These are phyloP conservation scores for Catharus fuscescens DNA, from an alignment of 2,113 vertebrate genomes.

Conservation along the genomic window DNA sequence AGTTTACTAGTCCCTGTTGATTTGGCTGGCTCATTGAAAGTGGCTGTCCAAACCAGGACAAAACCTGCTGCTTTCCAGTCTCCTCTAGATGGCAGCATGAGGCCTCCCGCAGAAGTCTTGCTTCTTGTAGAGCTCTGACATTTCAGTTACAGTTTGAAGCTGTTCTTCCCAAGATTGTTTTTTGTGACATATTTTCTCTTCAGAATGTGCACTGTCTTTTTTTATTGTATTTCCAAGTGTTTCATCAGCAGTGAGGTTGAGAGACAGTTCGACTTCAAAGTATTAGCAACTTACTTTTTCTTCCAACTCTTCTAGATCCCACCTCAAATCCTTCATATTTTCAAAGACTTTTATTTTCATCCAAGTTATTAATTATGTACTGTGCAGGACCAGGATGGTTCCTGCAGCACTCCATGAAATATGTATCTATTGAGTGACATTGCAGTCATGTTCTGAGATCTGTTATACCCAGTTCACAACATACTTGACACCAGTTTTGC, in stretches of 20 bases:
- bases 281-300: not conserved
- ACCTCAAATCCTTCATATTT: not conserved
- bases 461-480: not conserved
- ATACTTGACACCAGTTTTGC: not conserved
- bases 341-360: not conserved
- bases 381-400: not conserved
- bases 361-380: not conserved
- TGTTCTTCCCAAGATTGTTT: not conserved
- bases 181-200: not conserved
- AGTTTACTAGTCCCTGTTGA: not conserved
- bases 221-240: not conserved
- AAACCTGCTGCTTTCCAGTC: not conserved
- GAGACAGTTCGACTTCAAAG: not conserved
- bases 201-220: not conserved
- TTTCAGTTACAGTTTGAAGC: not conserved
- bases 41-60: not conserved
- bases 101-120: not conserved
- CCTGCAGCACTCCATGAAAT: not conserved
- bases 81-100: slow-evolving; percentile 77
- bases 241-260: not conserved
- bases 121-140: accelerated
- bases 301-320: not conserved
- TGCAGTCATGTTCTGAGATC: not conserved
- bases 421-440: not conserved
- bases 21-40: not conserved